Evolutionary conservation across 2,797 vertebrate genomes (phyloP).

Genomic region (Urosaurus nigricauda): DNA sequence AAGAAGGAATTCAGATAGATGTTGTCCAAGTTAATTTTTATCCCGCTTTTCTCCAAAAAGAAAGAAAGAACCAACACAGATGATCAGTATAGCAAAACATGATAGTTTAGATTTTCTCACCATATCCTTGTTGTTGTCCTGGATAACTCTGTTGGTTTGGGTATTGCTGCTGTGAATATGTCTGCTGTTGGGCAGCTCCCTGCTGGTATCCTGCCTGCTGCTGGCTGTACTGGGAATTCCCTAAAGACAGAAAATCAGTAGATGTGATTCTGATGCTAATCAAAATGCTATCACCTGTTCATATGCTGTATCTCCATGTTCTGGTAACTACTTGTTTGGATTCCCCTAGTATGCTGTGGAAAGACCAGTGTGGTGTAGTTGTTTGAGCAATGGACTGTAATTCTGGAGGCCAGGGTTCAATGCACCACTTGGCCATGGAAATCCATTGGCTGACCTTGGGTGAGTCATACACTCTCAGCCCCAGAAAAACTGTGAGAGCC

Average conservation of each 20-base stretch:
- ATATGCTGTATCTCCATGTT: neutral
- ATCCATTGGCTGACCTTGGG: too few relatives aligned
- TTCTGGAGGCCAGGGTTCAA: too few relatives aligned
- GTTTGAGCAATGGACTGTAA: too few relatives aligned
- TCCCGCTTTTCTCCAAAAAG: neutral
- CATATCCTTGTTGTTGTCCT: slow-evolving; percentile 90
- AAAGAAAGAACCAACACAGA: accelerated
- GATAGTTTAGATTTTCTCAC: slow-evolving; percentile 75
- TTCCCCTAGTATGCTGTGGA: neutral
- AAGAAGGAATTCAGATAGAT: too few relatives aligned
- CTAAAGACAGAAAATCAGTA: slow-evolving; percentile 72
- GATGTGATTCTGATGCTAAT: neutral
- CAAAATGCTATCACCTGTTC: neutral
- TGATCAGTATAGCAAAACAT: neutral
- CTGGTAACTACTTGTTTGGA: neutral
- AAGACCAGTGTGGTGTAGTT: too few relatives aligned
- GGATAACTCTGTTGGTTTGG: slow-evolving; percentile 92
- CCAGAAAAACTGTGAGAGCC: too few relatives aligned
- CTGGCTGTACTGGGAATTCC: slow-evolving; percentile 93
- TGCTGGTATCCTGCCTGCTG: slow-evolving; percentile 94
- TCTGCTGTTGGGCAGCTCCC: slow-evolving; percentile 88
- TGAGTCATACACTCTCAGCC: too few relatives aligned
- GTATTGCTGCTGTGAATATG: slow-evolving; percentile 92
- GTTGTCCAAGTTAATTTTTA: neutral
- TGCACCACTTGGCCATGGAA: too few relatives aligned